phyloP scores from a whole-genome alignment of 2,797 vertebrate genomes.

The Acanthornis magna region DNA sequence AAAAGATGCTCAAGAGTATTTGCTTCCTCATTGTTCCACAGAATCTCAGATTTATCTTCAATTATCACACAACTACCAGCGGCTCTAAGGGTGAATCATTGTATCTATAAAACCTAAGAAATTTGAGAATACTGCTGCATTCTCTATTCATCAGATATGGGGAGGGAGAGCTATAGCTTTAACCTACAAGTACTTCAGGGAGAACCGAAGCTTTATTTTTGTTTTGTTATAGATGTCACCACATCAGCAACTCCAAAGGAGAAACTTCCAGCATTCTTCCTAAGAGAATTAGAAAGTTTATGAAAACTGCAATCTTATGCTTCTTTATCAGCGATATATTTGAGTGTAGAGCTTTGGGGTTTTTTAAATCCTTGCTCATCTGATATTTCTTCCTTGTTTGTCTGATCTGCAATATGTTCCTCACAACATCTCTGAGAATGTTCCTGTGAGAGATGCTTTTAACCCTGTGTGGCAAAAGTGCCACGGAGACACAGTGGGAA shows the following conservation, averaged over 20 bases:
- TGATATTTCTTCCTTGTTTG: background rate
- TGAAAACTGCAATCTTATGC: background rate
- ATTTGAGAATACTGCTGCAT: background rate
- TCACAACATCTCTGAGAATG: background rate
- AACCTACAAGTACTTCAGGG: background rate
- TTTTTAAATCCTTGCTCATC: background rate
- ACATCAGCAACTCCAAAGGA: background rate
- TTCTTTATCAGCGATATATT: background rate
- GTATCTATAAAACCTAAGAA: conserved; percentile 8
- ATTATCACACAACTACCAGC: conserved; percentile 14
- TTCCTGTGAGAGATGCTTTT: background rate
- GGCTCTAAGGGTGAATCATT: conserved; percentile 23
- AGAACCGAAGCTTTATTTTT: background rate
- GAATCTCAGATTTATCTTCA: conserved; percentile 31
- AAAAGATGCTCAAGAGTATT: background rate
- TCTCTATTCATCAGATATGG: conserved; percentile 5
- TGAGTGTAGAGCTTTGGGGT: background rate
- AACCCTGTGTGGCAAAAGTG: background rate
- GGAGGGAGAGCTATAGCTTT: background rate
- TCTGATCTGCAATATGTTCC: background rate
- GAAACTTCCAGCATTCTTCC: background rate
- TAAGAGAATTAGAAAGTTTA: background rate
- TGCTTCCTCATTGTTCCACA: background rate
- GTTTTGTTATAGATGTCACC: background rate
- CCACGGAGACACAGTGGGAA: background rate